Evolutionary conservation across 2,888 invertebrate species (phyloP).

Genomic region (Oligia latruncula): DNA sequence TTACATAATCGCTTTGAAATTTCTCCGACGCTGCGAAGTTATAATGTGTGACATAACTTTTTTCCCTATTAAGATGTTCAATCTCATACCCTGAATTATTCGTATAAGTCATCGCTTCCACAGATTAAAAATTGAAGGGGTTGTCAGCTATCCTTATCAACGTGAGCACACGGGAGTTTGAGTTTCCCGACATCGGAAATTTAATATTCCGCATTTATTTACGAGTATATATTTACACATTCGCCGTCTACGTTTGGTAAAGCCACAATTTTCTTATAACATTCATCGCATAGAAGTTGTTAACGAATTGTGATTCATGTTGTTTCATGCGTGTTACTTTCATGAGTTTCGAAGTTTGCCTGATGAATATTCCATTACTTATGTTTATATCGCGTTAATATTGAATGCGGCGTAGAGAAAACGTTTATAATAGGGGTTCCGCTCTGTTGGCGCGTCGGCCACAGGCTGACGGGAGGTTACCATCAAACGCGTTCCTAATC

Average conservation of each 20-base stretch:
- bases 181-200: constrained; percentile 76
- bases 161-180: constrained; percentile 75
- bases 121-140: constrained; percentile 73
- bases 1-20: constrained; percentile 55
- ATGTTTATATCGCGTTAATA: constrained; percentile 81
- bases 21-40: constrained; percentile 37
- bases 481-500: constrained; percentile 88
- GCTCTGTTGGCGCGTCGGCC: constrained; percentile 77
- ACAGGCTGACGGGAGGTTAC: constrained; percentile 81
- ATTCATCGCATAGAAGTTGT: constrained; percentile 79
- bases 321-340: constrained; percentile 78
- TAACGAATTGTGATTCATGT: constrained; percentile 77
- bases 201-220: constrained; percentile 80
- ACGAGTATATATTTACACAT: constrained; percentile 76
- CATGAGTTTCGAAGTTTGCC: constrained; percentile 79
- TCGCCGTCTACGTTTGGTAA: constrained; percentile 64
- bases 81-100: constrained; percentile 59
- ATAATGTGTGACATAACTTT: constrained; percentile 47
- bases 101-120: constrained; percentile 49
- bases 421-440: constrained; percentile 75
- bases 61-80: constrained; percentile 50
- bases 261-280: constrained; percentile 75
- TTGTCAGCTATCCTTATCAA: constrained; percentile 72
- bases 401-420: constrained; percentile 74
- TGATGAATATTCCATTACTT: constrained; percentile 79